Evolutionary conservation across 1,140 invertebrate species (phyloP), one percentile per base, ranked within the genome.

Genomic region (Charaxes varanes): DNA sequence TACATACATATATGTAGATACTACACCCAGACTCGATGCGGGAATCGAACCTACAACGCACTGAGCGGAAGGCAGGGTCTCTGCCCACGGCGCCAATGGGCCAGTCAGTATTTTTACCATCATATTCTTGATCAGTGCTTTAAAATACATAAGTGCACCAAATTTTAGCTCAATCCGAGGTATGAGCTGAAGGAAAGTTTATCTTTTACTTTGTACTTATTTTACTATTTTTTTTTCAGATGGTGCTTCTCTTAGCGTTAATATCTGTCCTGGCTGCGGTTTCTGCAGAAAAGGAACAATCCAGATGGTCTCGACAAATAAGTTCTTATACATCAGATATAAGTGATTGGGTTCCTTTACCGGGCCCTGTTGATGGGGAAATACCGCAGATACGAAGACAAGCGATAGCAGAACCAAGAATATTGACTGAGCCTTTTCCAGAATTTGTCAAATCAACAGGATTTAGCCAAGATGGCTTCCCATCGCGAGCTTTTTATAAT

Each of bases 231-330:
- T 27, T 33, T 18, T 63, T 67, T 42, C 38, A 81, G 77, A 81
- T 81, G 77, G 62, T 62, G 60, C 58, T 51, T 41, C 60, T 69
- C 57, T 72, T 54, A 42, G 57, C 30, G 56, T 59, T 49, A 46
- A 8, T 76, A 66, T 45, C 70, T 74, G 64, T 84, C 32, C 76
- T 86, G 7, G 78, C 84, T 2, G 68, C 73, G 10, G 71, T 46
- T 14, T 84, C 84, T 26, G 82, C 84, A 14, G 82, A 74, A 3
- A 81, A 79, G 19, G 59, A 69, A 36, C 87, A 87, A 51, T 77
- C 85, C 16, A 69, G 83, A 48, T 83, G 80, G 59, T 84, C 78
- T 51, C 83, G 88, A n/a, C 76, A 78, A 34, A 86, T 78, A 31
- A 84, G 66, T 61, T 64, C 76, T 0, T 83, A 83, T 37, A 80